These are phyloP conservation scores for Siderastrea siderea DNA, from an alignment of 92 coral and sea anemone genomes.

Conservation along the genomic window DNA sequence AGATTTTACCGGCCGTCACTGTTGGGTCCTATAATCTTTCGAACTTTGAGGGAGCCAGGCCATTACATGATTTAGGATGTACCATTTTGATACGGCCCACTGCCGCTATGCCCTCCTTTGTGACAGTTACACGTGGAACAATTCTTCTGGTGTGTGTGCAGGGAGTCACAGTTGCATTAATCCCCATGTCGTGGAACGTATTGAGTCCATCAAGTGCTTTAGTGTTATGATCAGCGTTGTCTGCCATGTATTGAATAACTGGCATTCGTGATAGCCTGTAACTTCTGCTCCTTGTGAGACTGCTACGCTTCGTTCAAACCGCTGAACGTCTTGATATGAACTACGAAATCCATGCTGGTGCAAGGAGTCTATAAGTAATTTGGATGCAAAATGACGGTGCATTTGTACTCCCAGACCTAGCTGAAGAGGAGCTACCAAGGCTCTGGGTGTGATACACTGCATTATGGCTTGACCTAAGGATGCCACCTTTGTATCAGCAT, in stretches of 20 bases:
- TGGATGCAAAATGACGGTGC: constrained; percentile 71
- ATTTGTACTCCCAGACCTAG: constrained; percentile 63
- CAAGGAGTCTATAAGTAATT: constrained; percentile 54
- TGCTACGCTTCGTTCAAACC: constrained; percentile 60
- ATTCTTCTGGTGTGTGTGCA: constrained; percentile 1
- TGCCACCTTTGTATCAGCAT: constrained; percentile 50
- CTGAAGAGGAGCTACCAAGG: constrained; percentile 61
- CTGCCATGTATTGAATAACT: constrained; percentile 45
- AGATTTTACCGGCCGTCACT: constrained; percentile 6
- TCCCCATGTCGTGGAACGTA: constrained; percentile 74
- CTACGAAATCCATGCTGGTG: constrained; percentile 61
- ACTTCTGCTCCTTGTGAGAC: constrained; percentile 57
- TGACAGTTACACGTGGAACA: constrained; percentile 46
- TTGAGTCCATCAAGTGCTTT: constrained; percentile 44
- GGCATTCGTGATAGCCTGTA: constrained; percentile 32
- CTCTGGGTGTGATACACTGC: constrained; percentile 62
- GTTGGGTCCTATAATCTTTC: constrained; percentile 15
- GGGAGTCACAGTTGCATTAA: constrained; percentile 58
- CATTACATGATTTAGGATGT: constrained; percentile 28
- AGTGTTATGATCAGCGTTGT: constrained; percentile 59
- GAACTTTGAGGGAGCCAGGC: not conserved
- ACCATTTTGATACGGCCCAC: constrained; percentile 25
- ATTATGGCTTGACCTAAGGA: constrained; percentile 69
- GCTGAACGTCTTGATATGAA: constrained; percentile 54
- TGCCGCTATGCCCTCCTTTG: constrained; percentile 45